A percentile compares a stretch with the other conserved stretches of the same genome.
phyloP scores from a whole-genome alignment of 2,113 vertebrate species.

The Gopherus flavomarginatus region DNA sequence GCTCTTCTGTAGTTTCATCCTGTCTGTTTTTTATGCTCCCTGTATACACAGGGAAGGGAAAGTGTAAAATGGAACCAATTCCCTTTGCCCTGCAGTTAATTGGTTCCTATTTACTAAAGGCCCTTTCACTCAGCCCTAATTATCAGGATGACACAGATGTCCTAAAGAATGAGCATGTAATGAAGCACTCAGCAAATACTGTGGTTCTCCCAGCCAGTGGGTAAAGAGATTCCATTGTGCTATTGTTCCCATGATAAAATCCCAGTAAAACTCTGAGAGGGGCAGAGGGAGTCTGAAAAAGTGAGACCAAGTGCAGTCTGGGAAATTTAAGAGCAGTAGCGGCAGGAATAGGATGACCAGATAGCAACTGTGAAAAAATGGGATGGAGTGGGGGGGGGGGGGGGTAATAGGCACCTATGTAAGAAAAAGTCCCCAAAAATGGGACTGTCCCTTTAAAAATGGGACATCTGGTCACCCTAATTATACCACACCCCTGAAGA shows the following conservation, averaged over 20 bases:
- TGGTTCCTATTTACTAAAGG: background rate
- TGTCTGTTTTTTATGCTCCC: background rate
- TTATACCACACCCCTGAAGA: background rate
- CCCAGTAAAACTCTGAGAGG: background rate
- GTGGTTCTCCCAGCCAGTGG: background rate
- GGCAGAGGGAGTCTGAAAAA: background rate
- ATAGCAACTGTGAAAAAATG: no score
- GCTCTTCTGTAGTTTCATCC: background rate
- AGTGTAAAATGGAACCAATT: background rate
- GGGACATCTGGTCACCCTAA: no score
- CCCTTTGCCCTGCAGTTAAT: background rate
- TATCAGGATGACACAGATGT: background rate
- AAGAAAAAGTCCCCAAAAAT: no score
- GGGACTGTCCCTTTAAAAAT: no score
- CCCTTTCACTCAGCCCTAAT: background rate
- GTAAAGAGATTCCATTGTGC: background rate
- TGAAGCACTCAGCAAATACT: background rate
- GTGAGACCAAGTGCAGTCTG: background rate
- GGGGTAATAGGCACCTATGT: no score
- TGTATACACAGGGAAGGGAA: background rate
- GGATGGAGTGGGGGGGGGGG: no score
- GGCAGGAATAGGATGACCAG: no score
- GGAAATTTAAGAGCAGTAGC: background rate
- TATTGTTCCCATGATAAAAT: background rate
- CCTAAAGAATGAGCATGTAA: background rate